A percentile compares a stretch with the other conserved stretches of the same genome.
phyloP scores from a whole-genome alignment of 2,888 invertebrate species.

The Pristionchus fissidentatus region DNA sequence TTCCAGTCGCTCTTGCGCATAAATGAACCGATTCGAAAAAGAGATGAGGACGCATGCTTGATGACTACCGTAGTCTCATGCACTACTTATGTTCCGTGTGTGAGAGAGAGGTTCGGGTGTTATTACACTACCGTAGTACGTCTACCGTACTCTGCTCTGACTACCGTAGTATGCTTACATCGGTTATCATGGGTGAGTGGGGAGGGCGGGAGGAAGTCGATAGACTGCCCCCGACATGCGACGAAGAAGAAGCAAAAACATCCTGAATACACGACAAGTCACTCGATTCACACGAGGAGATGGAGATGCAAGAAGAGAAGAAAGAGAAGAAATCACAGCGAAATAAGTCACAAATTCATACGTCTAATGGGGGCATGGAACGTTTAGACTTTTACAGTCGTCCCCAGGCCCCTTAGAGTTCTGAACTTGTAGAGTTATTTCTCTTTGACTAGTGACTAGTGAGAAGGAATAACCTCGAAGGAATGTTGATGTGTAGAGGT shows the following conservation, averaged over 20 bases:
- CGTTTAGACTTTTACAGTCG: not conserved
- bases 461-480: too few species aligned
- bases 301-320: not conserved
- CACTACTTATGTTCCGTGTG: not conserved
- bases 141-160: not conserved
- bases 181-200: constrained; percentile 38
- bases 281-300: constrained; percentile 19
- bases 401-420: not conserved
- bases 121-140: not conserved
- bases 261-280: constrained; percentile 43
- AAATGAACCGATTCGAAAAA: too few species aligned
- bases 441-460: not conserved
- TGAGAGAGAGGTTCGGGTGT: not conserved
- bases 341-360: not conserved
- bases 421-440: too few species aligned
- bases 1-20: not conserved
- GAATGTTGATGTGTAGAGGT: too few species aligned
- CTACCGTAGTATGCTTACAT: constrained; percentile 26
- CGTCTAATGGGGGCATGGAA: not conserved
- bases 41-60: not conserved
- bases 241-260: constrained; percentile 27
- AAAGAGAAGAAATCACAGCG: not conserved
- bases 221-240: constrained; percentile 25
- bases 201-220: constrained; percentile 37
- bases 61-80: constrained; percentile 16